phyloP scores from a whole-genome alignment of 2,113 vertebrate species.

The Alouatta palliata region DNA sequence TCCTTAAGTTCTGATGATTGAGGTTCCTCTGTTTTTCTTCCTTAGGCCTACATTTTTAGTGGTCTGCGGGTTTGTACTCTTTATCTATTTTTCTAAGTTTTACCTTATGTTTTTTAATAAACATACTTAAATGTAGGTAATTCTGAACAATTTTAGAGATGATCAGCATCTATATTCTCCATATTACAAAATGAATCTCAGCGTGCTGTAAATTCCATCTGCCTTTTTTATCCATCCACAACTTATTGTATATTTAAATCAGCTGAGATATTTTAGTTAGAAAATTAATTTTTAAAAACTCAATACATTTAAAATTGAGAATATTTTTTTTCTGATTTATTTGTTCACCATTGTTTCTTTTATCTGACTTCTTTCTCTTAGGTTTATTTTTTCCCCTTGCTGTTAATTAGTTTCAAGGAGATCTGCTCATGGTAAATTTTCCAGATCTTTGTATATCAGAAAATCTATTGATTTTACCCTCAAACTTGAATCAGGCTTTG shows the following conservation, averaged over 20 bases:
- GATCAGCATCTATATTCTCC: background rate
- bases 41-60: background rate
- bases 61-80: background rate
- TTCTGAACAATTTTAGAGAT: background rate
- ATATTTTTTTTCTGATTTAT: background rate
- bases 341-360: background rate
- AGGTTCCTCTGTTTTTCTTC: background rate
- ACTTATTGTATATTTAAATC: background rate
- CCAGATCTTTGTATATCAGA: background rate
- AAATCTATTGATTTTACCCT: conserved; percentile 42
- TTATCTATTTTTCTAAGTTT: background rate
- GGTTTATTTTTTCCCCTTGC: background rate
- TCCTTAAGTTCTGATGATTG: background rate
- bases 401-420: background rate
- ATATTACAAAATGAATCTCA: background rate
- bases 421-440: background rate
- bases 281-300: conserved; percentile 50
- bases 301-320: background rate
- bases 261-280: background rate
- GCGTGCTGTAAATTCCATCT: conserved; percentile 25
- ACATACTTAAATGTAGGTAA: background rate
- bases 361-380: background rate
- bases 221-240: background rate
- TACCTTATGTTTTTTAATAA: background rate
- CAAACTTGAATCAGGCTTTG: background rate